Evolutionary conservation across 1,140 invertebrate genomes (phyloP), one percentile per base, ranked within the genome.

Genomic region (Drosophila erecta): DNA sequence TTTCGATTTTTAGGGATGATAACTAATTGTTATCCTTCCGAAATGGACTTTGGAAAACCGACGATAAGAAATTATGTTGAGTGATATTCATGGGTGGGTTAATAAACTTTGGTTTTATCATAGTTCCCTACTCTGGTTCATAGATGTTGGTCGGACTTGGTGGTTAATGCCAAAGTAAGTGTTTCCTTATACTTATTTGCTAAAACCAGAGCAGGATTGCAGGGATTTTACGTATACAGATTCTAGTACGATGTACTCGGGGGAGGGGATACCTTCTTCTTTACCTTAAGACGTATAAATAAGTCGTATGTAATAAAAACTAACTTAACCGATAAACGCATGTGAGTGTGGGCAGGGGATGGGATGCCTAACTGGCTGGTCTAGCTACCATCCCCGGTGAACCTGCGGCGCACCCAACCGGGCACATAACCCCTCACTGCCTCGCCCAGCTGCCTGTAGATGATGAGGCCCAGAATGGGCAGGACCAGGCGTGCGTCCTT

Each of bases 401-500:
- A 77, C 49, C 76, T 89, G 27, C 80, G 72, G 50, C 90, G 91
- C 57, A 93, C 51, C 92, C 92, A 92, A 56, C 90, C 81, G 14
- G 93, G 93, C 50, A 94, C 91, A 71, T 92, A 92, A 58, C 90
- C 91, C 46, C 80, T 71, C 3, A 94, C 55, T 51, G 94, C 94
- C 74, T 95, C 94, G 77, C 95, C 94, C 35, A 96, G 79, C 84
- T 96, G 95, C 57, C 96, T 94, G 84, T 96, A 97, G 49, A 96
- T 94, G 79, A 96, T 94, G 1, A 97, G 92, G 7, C 94, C 93
- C 55, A 97, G 93, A 70, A 97, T 94, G 20, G 96, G 96, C 62
- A 97, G 94, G 1, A 96, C 95, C 17, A 96, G 92, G 54, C 95
- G 93, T 87, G 96, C 96, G 77, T 96, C 95, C 79, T 96, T 95